Evolutionary conservation across 2,888 invertebrate genomes (phyloP), one percentile per base, ranked within the genome.

Genomic region (Trissoscelio sp.): DNA sequence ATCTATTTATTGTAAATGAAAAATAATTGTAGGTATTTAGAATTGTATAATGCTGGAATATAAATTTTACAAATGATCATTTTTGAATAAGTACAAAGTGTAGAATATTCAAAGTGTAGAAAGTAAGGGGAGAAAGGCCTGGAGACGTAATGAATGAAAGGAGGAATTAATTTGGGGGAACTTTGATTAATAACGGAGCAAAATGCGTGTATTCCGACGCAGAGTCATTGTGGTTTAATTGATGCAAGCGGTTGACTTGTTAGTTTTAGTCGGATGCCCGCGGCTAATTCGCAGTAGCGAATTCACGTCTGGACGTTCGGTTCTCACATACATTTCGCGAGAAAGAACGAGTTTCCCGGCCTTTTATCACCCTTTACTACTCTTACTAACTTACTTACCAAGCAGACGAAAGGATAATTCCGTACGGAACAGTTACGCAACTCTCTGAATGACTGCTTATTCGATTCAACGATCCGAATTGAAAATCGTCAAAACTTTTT

Each of bases 211-310:
- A 14, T 31, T 39, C 22, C 20, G 16, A 39, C 66, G 20, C 39
- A 6, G 12, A 57, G 58, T 48, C 48, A 55, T 55, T 46, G 60
- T 18, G 72, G 60, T 60, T 69, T 83, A 84, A 83, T 83, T 83
- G 82, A 82, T 73, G 83, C 67, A 75, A 79, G 69, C 78, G 66
- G 74, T 64, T 75, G 77, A 79, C 79, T 58, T 24, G 67, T 69
- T 51, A 62, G 24, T 42, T 42, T 31, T 53, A 44, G 28, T 55
- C 55, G 60, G 57, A 44, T 44, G 78, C 78, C 78, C 44, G 39
- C 70, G 72, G 78, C 55, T 72, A 64, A 72, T 44, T 74, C 64
- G 24, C 83, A 73, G 72, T 69, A 75, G 75, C 72, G 70, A 31
- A 31, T 53, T 53, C 77, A 48, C 74, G 75, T 24, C 69, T 39